Evolutionary conservation across 2,113 vertebrate species (phyloP), one percentile per base, ranked within the genome.

Genomic region (Serinus canaria): DNA sequence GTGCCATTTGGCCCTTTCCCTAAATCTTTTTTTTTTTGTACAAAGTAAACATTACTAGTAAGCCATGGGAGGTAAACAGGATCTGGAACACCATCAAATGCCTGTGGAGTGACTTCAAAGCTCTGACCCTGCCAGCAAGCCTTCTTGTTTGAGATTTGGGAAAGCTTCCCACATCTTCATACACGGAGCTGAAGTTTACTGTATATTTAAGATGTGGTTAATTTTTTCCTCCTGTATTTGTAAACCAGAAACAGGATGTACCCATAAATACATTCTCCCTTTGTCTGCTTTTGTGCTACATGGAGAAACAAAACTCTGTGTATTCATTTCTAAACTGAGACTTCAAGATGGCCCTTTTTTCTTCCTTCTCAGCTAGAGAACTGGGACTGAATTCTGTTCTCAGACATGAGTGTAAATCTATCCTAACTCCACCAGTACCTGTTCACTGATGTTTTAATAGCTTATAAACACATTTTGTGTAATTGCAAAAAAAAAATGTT

Each of bases 91-190:
- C 44, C 28, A 44, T 49, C 47, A 80, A 27, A 81, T 59, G 14
- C 39, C 86, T 84, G 24, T 33, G 59, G n/a, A 6, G 16, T 80
- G 31, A 87, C 58, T 77, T 94, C 86, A 90, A 67, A 87, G 82
- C 37, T 49, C 58, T 76, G 37, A 58, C 35, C 27, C 37, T 72
- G 63, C n/a, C 63, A 87, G 24, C 20, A 70, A 66, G 5, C 33
- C 31, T 58, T 76, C 53, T 83, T 47, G 43, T 53, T 67, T 62
- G 18, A 83, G 52, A 67, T 33, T 12, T n/a, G 8, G 23, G 47
- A 89, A 92, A 75, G 33, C 37, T 15, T 89, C 43, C 31, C 39
- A 53, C 8, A 13, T 58, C 68, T 63, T 92, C 58, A 23, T 20
- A 58, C 0, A 0, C 55, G 78, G 55, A 74, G 22, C 67, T 83